A percentile compares a stretch with the other conserved stretches of the same genome.
phyloP scores from a whole-genome alignment of 2,888 invertebrate genomes.

The Drosophila leonis region DNA sequence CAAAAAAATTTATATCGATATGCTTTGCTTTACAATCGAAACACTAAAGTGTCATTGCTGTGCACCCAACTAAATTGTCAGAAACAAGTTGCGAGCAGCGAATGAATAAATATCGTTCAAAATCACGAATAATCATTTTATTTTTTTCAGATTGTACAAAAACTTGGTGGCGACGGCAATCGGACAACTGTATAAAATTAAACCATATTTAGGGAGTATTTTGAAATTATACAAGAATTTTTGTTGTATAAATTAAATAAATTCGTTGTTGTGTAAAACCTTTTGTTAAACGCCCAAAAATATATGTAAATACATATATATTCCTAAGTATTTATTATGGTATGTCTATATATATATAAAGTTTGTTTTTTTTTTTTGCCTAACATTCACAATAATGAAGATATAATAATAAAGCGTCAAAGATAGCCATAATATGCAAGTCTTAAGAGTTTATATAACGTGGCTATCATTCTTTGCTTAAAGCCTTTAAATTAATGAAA shows the following conservation, averaged over 20 bases:
- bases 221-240: constrained; percentile 55
- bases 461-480: not conserved
- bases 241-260: constrained; percentile 73
- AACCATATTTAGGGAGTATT: constrained; percentile 41
- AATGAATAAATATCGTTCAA: not conserved
- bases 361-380: not conserved
- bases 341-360: not conserved
- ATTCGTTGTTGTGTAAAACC: constrained; percentile 62
- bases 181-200: constrained; percentile 91
- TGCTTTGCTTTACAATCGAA: constrained; percentile 13
- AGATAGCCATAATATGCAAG: not conserved
- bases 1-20: constrained; percentile 31
- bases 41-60: not conserved
- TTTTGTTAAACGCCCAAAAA: constrained; percentile 34
- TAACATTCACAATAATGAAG: not conserved
- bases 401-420: constrained; percentile 1
- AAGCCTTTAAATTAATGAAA: not conserved
- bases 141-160: constrained; percentile 89
- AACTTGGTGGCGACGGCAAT: constrained; percentile 92
- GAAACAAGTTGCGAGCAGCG: not conserved
- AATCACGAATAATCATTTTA: not conserved
- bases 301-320: constrained; percentile 9
- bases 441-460: not conserved
- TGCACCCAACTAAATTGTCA: constrained; percentile 10
- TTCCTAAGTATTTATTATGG: not conserved